These are phyloP conservation scores for Trematomus bernacchii DNA, from an alignment of 2,797 vertebrate species.

Conservation along the genomic window DNA sequence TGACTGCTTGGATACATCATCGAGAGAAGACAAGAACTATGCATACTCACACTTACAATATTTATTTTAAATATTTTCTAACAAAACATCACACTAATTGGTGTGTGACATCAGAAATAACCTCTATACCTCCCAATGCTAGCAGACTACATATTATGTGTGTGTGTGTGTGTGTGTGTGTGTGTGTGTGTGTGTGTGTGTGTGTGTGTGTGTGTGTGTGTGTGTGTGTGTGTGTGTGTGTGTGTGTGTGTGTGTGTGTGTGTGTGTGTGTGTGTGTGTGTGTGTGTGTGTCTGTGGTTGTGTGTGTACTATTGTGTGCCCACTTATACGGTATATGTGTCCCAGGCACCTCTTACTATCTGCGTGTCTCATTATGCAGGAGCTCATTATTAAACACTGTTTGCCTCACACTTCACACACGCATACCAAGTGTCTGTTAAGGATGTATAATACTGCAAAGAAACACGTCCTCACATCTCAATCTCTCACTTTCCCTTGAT, in stretches of 20 bases:
- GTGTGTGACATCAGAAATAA: slow-evolving; percentile 31
- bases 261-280: not conserved
- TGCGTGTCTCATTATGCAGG: slow-evolving; percentile 50
- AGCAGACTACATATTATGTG: not conserved
- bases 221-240: not conserved
- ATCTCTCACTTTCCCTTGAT: not conserved
- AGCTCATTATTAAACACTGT: slow-evolving; percentile 49
- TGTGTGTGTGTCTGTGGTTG: not conserved
- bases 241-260: not conserved
- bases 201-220: not conserved
- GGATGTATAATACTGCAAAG: not conserved
- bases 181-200: not conserved
- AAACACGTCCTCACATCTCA: not conserved
- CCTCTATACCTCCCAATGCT: not conserved
- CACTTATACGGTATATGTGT: not conserved
- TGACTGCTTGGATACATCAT: not conserved
- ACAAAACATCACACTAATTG: slow-evolving; percentile 18
- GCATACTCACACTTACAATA: not conserved
- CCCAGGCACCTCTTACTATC: slow-evolving; percentile 9
- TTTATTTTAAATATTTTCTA: slow-evolving; percentile 11
- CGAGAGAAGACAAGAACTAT: not conserved
- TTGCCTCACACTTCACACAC: not conserved
- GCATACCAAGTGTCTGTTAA: not conserved
- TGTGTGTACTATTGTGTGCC: not conserved
- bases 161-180: not conserved